Percentiles rank a stretch among this genome's conserved stretches.
Conservation (phyloP, 2,113 vertebrate species). For the Dipodomys merriami region DNA sequence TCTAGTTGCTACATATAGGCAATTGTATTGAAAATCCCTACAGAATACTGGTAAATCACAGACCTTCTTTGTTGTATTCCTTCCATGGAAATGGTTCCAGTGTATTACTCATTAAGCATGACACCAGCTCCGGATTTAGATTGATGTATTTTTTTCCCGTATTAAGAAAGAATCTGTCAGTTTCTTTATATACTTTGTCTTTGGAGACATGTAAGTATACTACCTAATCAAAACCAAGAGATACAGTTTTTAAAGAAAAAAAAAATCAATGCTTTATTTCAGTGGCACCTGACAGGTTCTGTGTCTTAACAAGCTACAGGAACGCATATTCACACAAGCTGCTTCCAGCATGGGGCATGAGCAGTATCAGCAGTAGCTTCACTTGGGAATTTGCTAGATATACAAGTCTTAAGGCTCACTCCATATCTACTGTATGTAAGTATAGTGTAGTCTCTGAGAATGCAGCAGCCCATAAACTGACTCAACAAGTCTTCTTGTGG, state of each 20-base stretch:
- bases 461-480: neutral
- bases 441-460: neutral
- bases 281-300: neutral
- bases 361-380: neutral
- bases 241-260: slow-evolving; percentile 3
- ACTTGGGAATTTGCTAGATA: neutral
- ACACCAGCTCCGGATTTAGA: no score
- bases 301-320: neutral
- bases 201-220: slow-evolving; percentile 5
- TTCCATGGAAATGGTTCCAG: neutral
- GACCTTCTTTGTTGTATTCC: neutral
- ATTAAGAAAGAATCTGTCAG: slow-evolving; percentile 12
- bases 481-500: neutral
- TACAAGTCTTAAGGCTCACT: neutral
- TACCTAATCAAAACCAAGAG: slow-evolving; percentile 34
- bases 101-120: neutral
- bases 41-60: neutral
- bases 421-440: neutral
- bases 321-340: neutral
- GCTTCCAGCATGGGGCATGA: neutral
- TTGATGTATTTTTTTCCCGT: no score
- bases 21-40: neutral
- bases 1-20: neutral
- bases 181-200: slow-evolving; percentile 9
- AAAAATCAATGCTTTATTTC: neutral